Conservation (phyloP, 1,140 invertebrate genomes). For the Trissolcus basalis region DNA sequence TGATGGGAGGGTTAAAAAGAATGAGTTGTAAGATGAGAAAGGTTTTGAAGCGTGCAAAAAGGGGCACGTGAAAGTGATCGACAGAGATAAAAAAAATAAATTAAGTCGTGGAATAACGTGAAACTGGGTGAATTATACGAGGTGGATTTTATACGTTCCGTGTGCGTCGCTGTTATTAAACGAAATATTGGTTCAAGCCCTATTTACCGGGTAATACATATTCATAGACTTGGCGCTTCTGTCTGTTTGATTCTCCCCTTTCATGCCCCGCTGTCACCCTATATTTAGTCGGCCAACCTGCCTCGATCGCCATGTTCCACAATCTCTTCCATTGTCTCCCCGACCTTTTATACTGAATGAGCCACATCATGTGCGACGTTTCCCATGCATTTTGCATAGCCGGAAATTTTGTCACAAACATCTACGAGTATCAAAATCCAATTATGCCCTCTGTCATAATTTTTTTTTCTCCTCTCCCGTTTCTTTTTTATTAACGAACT, state of each 20-base stretch:
- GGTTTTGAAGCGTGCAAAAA: slow-evolving; percentile 14
- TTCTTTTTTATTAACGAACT: no score
- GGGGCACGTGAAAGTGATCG: slow-evolving; percentile 21
- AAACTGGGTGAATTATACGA: slow-evolving; percentile 43
- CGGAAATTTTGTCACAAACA: slow-evolving; percentile 56
- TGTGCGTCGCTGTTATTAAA: slow-evolving; percentile 72
- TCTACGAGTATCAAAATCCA: slow-evolving; percentile 53
- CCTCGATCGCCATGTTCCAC: slow-evolving; percentile 40
- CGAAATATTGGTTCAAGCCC: slow-evolving; percentile 77
- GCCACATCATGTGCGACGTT: slow-evolving; percentile 53
- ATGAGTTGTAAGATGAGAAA: slow-evolving; percentile 13
- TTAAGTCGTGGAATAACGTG: slow-evolving; percentile 25
- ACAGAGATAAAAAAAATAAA: slow-evolving; percentile 45
- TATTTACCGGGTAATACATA: slow-evolving; percentile 77
- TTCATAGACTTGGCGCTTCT: slow-evolving; percentile 71
- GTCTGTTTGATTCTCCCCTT: slow-evolving; percentile 58
- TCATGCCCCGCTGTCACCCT: slow-evolving; percentile 47
- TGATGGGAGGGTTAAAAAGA: slow-evolving; percentile 7
- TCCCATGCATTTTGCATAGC: slow-evolving; percentile 56
- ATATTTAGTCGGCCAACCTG: slow-evolving; percentile 53
- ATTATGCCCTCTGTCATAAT: slow-evolving; percentile 24
- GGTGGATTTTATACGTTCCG: slow-evolving; percentile 38
- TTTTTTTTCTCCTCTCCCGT: no score
- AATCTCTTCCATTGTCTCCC: slow-evolving; percentile 51
- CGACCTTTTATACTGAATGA: slow-evolving; percentile 42